phyloP scores from a whole-genome alignment of 2,888 invertebrate species.

The Tenthredo scrophulariae region DNA sequence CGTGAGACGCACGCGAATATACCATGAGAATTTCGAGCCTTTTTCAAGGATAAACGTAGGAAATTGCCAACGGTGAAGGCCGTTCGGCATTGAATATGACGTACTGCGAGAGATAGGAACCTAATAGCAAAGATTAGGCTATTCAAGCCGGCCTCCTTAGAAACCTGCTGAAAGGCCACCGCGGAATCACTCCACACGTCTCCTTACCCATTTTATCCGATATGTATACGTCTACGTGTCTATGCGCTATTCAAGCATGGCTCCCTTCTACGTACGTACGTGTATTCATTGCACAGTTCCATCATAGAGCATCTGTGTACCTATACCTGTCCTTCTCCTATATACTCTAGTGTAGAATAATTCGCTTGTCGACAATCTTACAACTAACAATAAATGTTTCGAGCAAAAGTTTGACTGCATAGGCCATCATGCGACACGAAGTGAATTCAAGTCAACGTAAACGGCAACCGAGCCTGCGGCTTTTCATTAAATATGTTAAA shows the following conservation, averaged over 20 bases:
- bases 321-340: no score
- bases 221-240: background rate
- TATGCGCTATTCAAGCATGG: no score
- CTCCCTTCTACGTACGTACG: background rate
- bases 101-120: constrained; percentile 12
- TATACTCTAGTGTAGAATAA: background rate
- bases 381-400: background rate
- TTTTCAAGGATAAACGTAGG: background rate
- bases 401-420: background rate
- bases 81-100: constrained; percentile 39
- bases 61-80: background rate
- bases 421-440: background rate
- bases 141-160: constrained; percentile 33
- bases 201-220: background rate
- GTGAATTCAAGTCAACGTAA: background rate
- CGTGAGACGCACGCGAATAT: background rate
- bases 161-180: constrained; percentile 26
- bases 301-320: background rate
- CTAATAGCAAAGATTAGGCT: constrained; percentile 46
- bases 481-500: background rate
- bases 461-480: background rate
- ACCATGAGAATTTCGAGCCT: background rate
- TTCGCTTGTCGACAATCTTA: background rate
- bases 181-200: background rate
- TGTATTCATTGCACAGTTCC: background rate